Evolutionary conservation across 2,797 vertebrate species (phyloP), one percentile per base, ranked within the genome.

Genomic region (Thaleichthys pacificus): DNA sequence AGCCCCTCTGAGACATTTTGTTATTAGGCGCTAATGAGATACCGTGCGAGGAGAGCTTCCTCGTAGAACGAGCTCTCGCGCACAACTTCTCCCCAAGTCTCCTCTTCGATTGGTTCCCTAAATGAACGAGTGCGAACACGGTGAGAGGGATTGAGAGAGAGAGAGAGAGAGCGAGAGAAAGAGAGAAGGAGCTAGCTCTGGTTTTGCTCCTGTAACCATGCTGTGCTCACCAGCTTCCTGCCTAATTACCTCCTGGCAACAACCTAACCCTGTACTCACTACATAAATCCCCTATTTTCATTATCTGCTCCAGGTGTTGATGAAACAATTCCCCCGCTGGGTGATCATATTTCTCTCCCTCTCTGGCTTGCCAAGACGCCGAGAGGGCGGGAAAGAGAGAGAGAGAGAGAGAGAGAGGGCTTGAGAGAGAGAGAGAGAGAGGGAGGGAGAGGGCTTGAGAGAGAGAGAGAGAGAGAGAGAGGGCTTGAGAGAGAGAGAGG

Each of bases 291-390:
- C 75, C 85, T 85, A 79, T 89, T 89, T 89, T 85, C 88, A 88
- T 89, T 86, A 86, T 86, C 81, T 82, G 87, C 85, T 91, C 80
- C 91, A 92, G 91, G 91, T 92, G 91, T 87, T 88, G 90, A 92
- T 91, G 87, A 91, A 90, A 90, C 87, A 88, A 89, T 87, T 89
- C 81, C 75, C 84, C 82, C 62, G 79, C 84, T 85, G 89, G 83
- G 90, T 90, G 90, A 92, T 90, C 88, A 89, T 90, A 85, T 90
- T 91, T 90, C 70, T 70, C 57, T 83, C 26, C 60, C 26, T 19
- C 3, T 81, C 73, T 69, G 47, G 73, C 69, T 73, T 86, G 81
- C 84, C 86, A 90, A 87, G 82, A 85, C n/a, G 32, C 77, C 65
- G 77, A 82, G 80, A 86, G 81, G 70, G 72, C 81, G 81, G 82